phyloP scores from a whole-genome alignment of 2,888 invertebrate species.

The Patella ulyssiponensis region DNA sequence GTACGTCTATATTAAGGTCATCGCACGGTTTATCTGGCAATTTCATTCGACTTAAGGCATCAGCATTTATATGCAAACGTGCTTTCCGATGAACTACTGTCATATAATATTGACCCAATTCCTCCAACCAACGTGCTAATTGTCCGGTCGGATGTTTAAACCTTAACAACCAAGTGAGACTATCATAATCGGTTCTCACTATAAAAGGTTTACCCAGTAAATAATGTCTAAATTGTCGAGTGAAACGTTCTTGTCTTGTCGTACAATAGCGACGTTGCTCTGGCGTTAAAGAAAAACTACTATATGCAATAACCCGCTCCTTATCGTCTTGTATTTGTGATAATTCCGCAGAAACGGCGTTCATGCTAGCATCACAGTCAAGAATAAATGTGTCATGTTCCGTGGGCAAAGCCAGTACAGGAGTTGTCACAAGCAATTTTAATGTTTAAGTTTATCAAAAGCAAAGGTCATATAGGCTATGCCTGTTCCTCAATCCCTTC shows the following conservation, averaged over 20 bases:
- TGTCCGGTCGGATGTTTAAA: conserved; percentile 22
- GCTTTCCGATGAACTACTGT: background rate
- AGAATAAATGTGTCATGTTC: conserved; percentile 28
- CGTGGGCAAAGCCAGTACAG: conserved; percentile 28
- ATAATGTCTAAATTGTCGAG: conserved; percentile 21
- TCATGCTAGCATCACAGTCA: conserved; percentile 34
- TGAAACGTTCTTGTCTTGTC: conserved; percentile 11
- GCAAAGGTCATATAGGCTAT: too few species aligned
- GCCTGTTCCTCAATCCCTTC: too few species aligned
- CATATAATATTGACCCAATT: conserved; percentile 3
- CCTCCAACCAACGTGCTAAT: conserved; percentile 27
- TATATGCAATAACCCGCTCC: conserved; percentile 33
- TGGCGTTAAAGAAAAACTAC: conserved; percentile 20
- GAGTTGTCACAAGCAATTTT: conserved; percentile 22
- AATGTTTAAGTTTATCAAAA: conserved; percentile 13
- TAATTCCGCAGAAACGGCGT: conserved; percentile 36
- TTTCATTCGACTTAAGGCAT: background rate
- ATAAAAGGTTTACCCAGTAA: conserved; percentile 25
- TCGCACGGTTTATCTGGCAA: background rate
- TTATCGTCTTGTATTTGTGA: conserved; percentile 29
- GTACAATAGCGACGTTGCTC: conserved; percentile 32
- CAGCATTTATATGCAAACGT: background rate
- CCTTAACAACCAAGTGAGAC: conserved; percentile 26
- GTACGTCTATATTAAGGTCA: background rate
- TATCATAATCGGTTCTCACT: conserved; percentile 32